phyloP scores from a whole-genome alignment of 1,140 invertebrate species.

The Apis cerana region DNA sequence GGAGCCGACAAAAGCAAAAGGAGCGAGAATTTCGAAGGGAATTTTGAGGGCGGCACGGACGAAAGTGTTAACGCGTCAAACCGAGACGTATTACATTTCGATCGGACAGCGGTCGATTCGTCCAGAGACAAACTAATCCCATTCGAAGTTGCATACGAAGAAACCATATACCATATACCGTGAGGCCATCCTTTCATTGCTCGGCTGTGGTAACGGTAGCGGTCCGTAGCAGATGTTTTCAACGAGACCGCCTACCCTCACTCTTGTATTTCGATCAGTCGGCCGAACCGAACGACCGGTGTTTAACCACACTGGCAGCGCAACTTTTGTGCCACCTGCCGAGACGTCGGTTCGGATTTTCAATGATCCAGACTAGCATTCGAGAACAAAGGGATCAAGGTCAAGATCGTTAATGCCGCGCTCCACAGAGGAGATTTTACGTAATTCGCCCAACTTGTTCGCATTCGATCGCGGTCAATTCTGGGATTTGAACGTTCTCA shows the following conservation, averaged over 20 bases:
- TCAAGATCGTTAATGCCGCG: background rate
- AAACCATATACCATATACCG: no score
- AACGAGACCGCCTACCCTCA: constrained; percentile 53
- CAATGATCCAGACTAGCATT: constrained; percentile 30
- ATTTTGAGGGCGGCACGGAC: background rate
- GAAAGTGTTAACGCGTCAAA: constrained; percentile 15
- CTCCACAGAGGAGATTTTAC: background rate
- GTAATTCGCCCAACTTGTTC: background rate
- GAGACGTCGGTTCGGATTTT: constrained; percentile 55
- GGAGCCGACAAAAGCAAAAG: no score
- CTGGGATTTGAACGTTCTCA: constrained; percentile 1
- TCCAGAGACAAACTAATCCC: constrained; percentile 29
- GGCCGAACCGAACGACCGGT: constrained; percentile 29
- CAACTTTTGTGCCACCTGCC: constrained; percentile 65
- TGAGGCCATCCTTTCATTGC: background rate
- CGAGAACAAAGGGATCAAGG: constrained; percentile 31
- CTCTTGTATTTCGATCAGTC: constrained; percentile 25
- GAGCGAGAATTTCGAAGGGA: no score
- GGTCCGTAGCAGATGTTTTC: constrained; percentile 67
- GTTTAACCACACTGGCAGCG: constrained; percentile 58
- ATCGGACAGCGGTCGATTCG: background rate
- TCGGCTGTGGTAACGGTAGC: constrained; percentile 46
- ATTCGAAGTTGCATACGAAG: background rate
- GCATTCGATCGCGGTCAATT: background rate
- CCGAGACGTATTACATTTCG: background rate